phyloP scores from a whole-genome alignment of 2,888 invertebrate species.

The Diplazon laetatorius region DNA sequence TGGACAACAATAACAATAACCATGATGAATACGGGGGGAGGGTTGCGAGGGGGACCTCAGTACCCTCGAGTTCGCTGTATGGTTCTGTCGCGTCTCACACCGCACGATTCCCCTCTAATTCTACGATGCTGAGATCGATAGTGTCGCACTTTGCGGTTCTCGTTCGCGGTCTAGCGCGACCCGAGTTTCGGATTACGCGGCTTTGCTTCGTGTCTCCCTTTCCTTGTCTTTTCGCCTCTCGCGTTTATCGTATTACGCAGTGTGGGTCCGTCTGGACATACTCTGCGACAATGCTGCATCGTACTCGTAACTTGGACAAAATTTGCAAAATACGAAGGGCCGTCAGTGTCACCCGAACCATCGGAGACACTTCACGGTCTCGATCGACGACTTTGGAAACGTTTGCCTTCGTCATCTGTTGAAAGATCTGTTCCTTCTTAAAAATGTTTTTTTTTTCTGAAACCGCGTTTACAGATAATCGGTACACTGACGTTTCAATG shows the following conservation, averaged over 20 bases:
- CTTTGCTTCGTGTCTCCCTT: slow-evolving; percentile 48
- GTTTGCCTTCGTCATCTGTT: too few species aligned
- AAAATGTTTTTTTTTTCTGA: too few species aligned
- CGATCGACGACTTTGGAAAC: too few species aligned
- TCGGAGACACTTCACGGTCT: too few species aligned
- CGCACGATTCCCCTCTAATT: slow-evolving; percentile 64
- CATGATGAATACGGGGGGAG: background rate
- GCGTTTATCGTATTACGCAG: slow-evolving; percentile 11
- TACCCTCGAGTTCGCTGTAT: background rate
- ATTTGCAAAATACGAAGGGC: slow-evolving; percentile 29
- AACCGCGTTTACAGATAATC: too few species aligned
- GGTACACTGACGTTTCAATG: background rate
- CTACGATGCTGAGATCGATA: slow-evolving; percentile 68
- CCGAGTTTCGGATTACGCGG: slow-evolving; percentile 66
- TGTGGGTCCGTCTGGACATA: too few species aligned
- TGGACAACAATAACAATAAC: background rate
- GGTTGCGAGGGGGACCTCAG: background rate
- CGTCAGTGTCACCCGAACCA: too few species aligned
- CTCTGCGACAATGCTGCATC: background rate
- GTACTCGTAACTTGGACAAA: too few species aligned
- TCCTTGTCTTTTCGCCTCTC: background rate
- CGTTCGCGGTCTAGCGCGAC: slow-evolving; percentile 54
- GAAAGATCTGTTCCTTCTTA: too few species aligned
- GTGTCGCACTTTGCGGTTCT: slow-evolving; percentile 69
- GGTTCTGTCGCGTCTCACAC: slow-evolving; percentile 40